Percentiles rank a stretch among this genome's conserved stretches.
phyloP scores from a whole-genome alignment of 2,797 vertebrate genomes.

The Pseudotriccus pelzelni region DNA sequence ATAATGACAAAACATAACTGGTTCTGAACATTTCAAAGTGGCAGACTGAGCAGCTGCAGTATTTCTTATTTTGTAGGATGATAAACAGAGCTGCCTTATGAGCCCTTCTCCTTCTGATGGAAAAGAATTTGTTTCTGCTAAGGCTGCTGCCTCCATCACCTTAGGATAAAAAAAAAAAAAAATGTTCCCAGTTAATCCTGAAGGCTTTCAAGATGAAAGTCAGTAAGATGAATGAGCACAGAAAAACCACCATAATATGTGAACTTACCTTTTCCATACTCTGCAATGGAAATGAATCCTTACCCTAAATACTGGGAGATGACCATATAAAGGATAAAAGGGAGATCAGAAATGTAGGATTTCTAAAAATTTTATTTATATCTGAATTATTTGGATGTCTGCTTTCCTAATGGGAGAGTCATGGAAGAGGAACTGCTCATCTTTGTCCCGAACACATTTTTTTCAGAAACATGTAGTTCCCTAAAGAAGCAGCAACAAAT shows the following conservation, averaged over 20 bases:
- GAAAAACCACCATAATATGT: not conserved
- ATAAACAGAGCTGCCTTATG: conserved; percentile 11
- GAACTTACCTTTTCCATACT: not conserved
- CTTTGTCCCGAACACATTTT: not conserved
- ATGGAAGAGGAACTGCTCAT: not conserved
- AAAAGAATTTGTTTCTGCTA: conserved; percentile 9
- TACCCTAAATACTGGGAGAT: not conserved
- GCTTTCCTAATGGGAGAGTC: not conserved
- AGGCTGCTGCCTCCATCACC: not conserved
- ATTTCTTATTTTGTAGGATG: conserved; percentile 9
- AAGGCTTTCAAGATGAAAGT: conserved; percentile 19
- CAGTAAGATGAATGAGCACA: not conserved
- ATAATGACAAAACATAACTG: not conserved
- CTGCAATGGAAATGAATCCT: not conserved
- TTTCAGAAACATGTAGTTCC: not conserved
- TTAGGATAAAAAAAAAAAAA: not conserved
- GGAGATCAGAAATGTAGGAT: not conserved
- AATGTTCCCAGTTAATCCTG: not conserved
- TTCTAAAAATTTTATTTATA: not conserved
- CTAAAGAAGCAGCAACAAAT: not conserved
- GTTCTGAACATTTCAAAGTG: not conserved
- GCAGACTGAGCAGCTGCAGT: not conserved
- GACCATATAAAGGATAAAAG: not conserved
- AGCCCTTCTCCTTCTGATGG: not conserved
- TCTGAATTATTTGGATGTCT: not conserved